Base-by-base conservation (phyloP, 2,888 invertebrate genomes). In the Tholera decimalis region DNA sequence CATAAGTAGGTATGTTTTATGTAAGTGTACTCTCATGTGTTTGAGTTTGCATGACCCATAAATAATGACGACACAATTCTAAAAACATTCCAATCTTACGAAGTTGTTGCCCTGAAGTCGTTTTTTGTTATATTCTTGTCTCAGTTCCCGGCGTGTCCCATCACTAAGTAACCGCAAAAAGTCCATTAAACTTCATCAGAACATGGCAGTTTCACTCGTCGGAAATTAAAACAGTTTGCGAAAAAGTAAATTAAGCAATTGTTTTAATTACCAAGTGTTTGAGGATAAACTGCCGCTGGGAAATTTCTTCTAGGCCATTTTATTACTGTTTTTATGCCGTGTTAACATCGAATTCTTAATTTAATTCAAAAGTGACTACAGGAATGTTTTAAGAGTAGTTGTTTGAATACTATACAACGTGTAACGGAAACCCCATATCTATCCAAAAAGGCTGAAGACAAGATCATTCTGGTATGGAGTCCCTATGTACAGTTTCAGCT, bases 121-220 rank as follows among this genome's bases (percentile, higher is more conserved):
- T n/a, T 39, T 39, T 39, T 39, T 18, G 39, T 39, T 1, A 9
- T n/a, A n/a, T 26, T 44, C 15, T 8, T 26, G 15, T 3, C 24
- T 4, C n/a, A 15, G 3, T 33, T 33, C 20, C 0, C 5, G 4
- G 5, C 20, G 18, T 26, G 30, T 30, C 56, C 35, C 72, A 50
- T 15, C 68, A 53, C 73, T 67, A 62, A 3, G 7, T 13, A 26
- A 60, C 47, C 65, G 43, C 60, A 64, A 68, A 64, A 53, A 53
- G n/a, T 44, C 43, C 46, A 76, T 73, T 65, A 65, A 67, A 61
- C 51, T 58, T 30, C n/a, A 30, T 37, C 30, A 37, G 9, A 49
- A 49, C 49, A 68, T 15, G 30, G 47, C 41, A 43, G 11, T 37
- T 47, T 37, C 30, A 30, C 37, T 43, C 3, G 11, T 7, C 35